phyloP scores from a whole-genome alignment of 2,113 vertebrate genomes.

The Stomatorhinus ivindoensis region DNA sequence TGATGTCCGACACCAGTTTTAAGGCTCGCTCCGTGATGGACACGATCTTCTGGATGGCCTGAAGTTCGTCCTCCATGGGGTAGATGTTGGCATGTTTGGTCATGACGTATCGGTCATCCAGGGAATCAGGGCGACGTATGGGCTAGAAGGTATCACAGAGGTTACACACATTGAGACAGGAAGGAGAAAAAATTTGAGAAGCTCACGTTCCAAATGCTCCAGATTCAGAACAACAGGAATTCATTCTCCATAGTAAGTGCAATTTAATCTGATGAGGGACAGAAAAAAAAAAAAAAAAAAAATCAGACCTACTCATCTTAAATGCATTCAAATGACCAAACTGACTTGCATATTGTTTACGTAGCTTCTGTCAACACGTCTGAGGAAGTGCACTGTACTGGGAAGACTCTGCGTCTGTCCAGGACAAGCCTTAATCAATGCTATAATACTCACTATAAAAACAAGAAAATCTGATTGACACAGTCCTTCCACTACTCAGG shows the following conservation, averaged over 20 bases:
- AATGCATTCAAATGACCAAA: background rate
- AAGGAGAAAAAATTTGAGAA: background rate
- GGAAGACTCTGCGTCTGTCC: background rate
- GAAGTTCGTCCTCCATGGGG: conserved; percentile 92
- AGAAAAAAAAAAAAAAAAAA: background rate
- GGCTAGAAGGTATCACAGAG: conserved; percentile 57
- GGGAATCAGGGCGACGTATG: conserved; percentile 90
- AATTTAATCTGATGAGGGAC: background rate
- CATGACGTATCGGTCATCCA: conserved; percentile 96
- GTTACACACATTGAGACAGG: background rate
- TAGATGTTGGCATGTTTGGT: conserved; percentile 95
- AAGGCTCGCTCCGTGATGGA: conserved; percentile 95
- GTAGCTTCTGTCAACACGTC: background rate
- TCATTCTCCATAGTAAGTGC: background rate
- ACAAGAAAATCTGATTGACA: background rate
- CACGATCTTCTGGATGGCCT: conserved; percentile 96
- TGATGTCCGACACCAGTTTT: conserved; percentile 92
- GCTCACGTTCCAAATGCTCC: background rate
- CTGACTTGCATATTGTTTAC: background rate
- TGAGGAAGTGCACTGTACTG: background rate
- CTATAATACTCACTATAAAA: background rate
- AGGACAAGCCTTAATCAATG: background rate
- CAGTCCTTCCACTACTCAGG: background rate
- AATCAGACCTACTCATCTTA: background rate
- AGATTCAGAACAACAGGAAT: background rate